Evolutionary conservation across 1,140 invertebrate genomes (phyloP).

Genomic region (Bombus superbus): DNA sequence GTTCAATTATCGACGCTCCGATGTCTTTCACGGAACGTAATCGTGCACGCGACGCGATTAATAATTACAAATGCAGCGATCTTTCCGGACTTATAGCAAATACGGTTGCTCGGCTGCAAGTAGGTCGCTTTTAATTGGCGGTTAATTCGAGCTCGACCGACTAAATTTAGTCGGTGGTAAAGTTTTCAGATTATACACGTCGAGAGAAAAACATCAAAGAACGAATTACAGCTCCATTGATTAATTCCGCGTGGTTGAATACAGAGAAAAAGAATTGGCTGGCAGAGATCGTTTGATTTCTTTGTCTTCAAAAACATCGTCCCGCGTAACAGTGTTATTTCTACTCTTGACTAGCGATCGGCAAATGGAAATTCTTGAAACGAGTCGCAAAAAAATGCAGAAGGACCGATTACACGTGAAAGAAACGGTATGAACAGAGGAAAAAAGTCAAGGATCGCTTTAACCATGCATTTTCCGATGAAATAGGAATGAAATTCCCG

Average conservation of each 20-base stretch:
- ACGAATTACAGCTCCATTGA: not conserved
- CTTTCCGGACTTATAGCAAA: not conserved
- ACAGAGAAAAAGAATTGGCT: not conserved
- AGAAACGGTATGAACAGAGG: not conserved
- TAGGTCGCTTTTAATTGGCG: not conserved
- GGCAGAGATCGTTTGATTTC: conserved; percentile 10
- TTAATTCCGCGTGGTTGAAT: conserved; percentile 12
- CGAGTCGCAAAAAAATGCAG: not conserved
- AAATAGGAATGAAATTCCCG: not conserved
- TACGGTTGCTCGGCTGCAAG: no score
- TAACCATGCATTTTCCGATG: not conserved
- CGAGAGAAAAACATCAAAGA: not conserved
- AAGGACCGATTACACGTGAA: not conserved
- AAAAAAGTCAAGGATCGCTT: conserved; percentile 11
- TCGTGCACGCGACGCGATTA: not conserved
- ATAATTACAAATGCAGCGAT: not conserved
- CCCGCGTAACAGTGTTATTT: not conserved
- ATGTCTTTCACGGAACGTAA: not conserved
- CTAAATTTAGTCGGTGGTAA: not conserved
- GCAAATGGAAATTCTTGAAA: conserved; percentile 9
- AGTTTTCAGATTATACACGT: not conserved
- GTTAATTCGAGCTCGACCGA: not conserved
- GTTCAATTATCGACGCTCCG: not conserved
- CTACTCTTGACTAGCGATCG: not conserved
- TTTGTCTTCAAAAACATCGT: not conserved